Conservation (phyloP, 2,888 invertebrate genomes). For the Epirrhoe alternata region DNA sequence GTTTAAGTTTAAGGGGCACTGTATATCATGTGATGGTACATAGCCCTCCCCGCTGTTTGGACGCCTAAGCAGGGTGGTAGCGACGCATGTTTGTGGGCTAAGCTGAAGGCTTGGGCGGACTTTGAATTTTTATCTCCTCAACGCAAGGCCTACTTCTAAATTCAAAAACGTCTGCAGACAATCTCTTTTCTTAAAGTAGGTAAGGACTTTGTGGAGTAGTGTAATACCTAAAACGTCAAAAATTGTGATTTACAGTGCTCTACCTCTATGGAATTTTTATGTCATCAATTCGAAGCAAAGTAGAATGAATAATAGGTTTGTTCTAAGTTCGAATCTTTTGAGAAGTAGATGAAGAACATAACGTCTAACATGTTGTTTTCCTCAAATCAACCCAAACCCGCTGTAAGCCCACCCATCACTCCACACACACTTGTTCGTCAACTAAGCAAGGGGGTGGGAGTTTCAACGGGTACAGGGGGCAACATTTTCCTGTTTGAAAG, state of each 20-base stretch:
- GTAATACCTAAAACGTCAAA: no score
- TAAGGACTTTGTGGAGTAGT: no score
- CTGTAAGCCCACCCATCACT: slow-evolving; percentile 39
- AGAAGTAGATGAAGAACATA: no score
- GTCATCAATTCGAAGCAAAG: no score
- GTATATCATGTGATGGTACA: slow-evolving; percentile 81
- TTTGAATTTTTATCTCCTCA: neutral
- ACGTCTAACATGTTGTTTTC: neutral
- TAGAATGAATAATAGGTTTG: no score
- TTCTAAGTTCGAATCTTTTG: no score
- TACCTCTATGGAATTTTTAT: no score
- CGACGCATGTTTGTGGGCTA: slow-evolving; percentile 69
- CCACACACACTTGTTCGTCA: slow-evolving; percentile 65
- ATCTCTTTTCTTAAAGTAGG: neutral
- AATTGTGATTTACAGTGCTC: no score
- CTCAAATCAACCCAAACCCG: slow-evolving; percentile 26
- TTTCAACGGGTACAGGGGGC: slow-evolving; percentile 63
- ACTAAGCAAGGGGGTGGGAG: slow-evolving; percentile 73
- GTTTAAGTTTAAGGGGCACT: slow-evolving; percentile 83
- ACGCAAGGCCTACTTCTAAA: neutral
- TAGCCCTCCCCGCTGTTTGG: slow-evolving; percentile 76
- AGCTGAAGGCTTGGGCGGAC: slow-evolving; percentile 36
- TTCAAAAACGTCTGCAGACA: neutral
- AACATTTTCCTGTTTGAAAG: slow-evolving; percentile 82
- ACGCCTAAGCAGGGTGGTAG: slow-evolving; percentile 80